phyloP scores from a whole-genome alignment of 2,113 vertebrate species.

The Oncorhynchus clarkii region DNA sequence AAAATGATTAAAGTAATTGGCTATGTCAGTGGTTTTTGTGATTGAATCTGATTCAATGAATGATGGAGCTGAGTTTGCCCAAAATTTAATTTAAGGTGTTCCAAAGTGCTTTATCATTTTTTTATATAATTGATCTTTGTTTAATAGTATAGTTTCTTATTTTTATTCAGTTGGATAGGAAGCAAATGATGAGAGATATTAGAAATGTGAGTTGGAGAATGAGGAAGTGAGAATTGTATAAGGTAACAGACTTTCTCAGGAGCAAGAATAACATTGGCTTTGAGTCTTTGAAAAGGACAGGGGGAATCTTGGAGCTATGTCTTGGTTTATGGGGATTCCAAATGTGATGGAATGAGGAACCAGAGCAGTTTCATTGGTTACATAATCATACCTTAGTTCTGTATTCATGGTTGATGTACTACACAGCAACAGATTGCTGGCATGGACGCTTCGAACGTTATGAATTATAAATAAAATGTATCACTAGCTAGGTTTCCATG shows the following conservation, averaged over 20 bases:
- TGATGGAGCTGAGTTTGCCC: too few relatives aligned
- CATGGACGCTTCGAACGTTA: too few relatives aligned
- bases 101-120: too few relatives aligned
- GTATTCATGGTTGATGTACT: constrained; percentile 17
- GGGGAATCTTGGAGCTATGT: not conserved
- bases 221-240: constrained; percentile 6
- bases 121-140: too few relatives aligned
- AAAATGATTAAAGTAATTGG: too few relatives aligned
- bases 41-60: too few relatives aligned
- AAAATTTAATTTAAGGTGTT: too few relatives aligned
- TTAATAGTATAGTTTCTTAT: too few relatives aligned
- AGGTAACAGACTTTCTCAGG: not conserved
- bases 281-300: not conserved
- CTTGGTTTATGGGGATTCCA: constrained; percentile 5
- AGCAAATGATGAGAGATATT: not conserved
- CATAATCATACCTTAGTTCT: constrained; percentile 9
- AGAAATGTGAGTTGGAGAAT: not conserved
- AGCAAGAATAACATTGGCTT: not conserved
- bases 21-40: too few relatives aligned
- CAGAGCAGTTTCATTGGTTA: too few relatives aligned
- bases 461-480: too few relatives aligned
- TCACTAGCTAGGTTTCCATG: too few relatives aligned
- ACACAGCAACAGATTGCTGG: not conserved
- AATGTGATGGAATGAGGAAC: not conserved
- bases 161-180: not conserved